Conservation (phyloP, 2,888 invertebrate genomes). For the Eristalis arbustorum region DNA sequence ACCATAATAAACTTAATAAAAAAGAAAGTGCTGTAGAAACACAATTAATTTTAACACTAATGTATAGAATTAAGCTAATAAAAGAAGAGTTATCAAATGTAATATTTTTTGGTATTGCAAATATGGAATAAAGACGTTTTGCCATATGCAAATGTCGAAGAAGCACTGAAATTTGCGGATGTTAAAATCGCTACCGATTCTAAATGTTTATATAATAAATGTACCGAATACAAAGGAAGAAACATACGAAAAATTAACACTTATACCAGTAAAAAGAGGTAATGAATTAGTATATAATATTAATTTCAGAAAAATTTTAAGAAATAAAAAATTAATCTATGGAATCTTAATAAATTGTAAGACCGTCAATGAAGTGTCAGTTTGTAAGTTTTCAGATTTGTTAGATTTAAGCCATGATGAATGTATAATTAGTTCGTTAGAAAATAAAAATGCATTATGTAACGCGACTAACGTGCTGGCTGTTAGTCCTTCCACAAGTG, state of each 20-base stretch:
- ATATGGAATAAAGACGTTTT: neutral
- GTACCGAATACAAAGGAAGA: no score
- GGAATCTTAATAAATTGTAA: slow-evolving; percentile 36
- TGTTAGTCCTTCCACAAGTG: slow-evolving; percentile 2
- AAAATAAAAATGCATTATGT: slow-evolving; percentile 7
- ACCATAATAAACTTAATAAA: neutral
- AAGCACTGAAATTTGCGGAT: no score
- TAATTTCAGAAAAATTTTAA: slow-evolving; percentile 24
- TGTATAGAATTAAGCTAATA: slow-evolving; percentile 23
- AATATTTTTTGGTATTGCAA: slow-evolving; percentile 8
- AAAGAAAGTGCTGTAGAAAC: slow-evolving; percentile 6
- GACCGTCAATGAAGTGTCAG: slow-evolving; percentile 6
- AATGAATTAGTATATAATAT: slow-evolving; percentile 17
- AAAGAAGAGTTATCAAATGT: slow-evolving; percentile 36
- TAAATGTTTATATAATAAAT: no score
- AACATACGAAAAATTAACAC: no score
- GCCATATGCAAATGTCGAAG: no score
- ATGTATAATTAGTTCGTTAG: neutral
- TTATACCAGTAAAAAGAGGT: no score
- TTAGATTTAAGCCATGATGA: slow-evolving; percentile 31
- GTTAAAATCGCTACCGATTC: no score
- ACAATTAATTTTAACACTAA: slow-evolving; percentile 2
- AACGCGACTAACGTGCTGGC: slow-evolving; percentile 6
- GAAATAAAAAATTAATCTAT: slow-evolving; percentile 22
- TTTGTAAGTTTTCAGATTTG: neutral